phyloP scores from a whole-genome alignment of 2,797 vertebrate species.

The Sus cebifrons region DNA sequence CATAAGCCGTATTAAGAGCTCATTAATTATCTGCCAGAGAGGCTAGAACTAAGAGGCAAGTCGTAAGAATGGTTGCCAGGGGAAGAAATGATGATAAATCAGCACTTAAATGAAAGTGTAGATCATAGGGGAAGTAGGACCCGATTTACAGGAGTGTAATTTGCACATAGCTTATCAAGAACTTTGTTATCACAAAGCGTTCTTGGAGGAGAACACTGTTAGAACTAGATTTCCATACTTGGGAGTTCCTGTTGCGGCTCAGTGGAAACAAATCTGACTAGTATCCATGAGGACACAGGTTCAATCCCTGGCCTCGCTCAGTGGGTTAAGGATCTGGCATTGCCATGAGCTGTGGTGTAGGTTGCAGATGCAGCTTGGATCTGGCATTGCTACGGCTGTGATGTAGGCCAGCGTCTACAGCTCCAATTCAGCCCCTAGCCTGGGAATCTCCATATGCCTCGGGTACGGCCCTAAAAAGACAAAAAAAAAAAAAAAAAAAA shows the following conservation, averaged over 20 bases:
- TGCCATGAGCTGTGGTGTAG: too few relatives aligned
- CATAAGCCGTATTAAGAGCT: constrained; percentile 83
- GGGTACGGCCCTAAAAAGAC: too few relatives aligned
- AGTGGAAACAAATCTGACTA: too few relatives aligned
- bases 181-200: background rate
- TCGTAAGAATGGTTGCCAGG: constrained; percentile 74
- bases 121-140: constrained; percentile 66
- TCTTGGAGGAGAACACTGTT: background rate
- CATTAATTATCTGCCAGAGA: constrained; percentile 85
- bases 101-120: constrained; percentile 78
- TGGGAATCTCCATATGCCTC: too few relatives aligned
- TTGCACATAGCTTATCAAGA: constrained; percentile 67
- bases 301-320: too few relatives aligned
- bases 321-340: too few relatives aligned
- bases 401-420: too few relatives aligned
- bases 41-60: constrained; percentile 82
- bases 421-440: too few relatives aligned
- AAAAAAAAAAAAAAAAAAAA: too few relatives aligned
- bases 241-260: background rate
- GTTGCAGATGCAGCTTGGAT: too few relatives aligned
- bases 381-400: too few relatives aligned
- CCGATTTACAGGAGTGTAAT: constrained; percentile 64
- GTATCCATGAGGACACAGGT: too few relatives aligned
- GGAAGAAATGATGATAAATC: constrained; percentile 84
- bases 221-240: background rate